Evolutionary conservation across 2,797 vertebrate genomes (phyloP), one percentile per base, ranked within the genome.

Genomic region (Odontamblyopus lacepedii): DNA sequence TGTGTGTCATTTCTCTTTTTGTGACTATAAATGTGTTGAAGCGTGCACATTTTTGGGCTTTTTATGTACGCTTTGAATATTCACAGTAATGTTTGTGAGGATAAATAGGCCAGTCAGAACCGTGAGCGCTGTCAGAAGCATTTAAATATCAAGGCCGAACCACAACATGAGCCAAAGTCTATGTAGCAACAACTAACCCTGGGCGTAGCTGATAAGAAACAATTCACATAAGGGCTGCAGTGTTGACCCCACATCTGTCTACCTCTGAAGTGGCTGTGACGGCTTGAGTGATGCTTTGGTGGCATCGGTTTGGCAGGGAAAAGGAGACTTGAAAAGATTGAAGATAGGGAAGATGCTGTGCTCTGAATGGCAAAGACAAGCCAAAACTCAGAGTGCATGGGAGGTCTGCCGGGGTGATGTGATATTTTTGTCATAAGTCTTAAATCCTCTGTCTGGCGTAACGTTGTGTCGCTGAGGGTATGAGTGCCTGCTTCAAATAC

Each of bases 261-360:
- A 61, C 44, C 67, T 0, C 63, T 63, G 74, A 75, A 70, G 62
- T 83, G 80, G 83, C 79, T 77, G 80, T 83, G 83, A 90, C 84
- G 79, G 75, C 67, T 65, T 84, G 87, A 87, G 15, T 87, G 89
- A 90, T 80, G 68, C 77, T 44, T 76, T 0, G 55, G 48, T 67
- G 69, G 70, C 65, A 78, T 60, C 75, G 69, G 35, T n/a, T 67
- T 71, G 77, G 72, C 72, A 80, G 82, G 41, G 68, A 75, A 77
- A 60, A 76, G 75, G 67, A 80, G 73, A 75, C 62, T 59, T 12
- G 6, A 67, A 77, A 68, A 81, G 74, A 83, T 80, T 81, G 80
- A 78, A 79, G 75, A 81, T 68, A 2, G 32, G 69, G 19, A 48
- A 56, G 61, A 72, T 57, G 30, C 57, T 76, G 70, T 77, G 67